Evolutionary conservation across 1,140 invertebrate species (phyloP).

Genomic region (Batillaria attramentaria): DNA sequence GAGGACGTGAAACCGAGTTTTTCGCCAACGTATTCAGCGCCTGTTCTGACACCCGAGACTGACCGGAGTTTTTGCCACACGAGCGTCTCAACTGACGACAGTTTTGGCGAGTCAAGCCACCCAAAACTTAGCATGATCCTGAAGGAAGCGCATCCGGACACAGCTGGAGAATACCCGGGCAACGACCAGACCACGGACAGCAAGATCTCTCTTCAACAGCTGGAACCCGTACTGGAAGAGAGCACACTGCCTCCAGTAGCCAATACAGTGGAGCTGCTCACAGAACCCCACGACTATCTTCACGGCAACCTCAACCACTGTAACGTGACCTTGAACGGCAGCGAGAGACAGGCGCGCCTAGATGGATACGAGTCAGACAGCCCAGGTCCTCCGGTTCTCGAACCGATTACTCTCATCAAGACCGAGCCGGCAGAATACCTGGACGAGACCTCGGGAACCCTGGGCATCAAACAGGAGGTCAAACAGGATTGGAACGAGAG

Average conservation of each 20-base stretch:
- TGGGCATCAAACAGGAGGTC: not conserved
- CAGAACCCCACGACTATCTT: conserved; percentile 19
- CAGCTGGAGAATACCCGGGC: no score
- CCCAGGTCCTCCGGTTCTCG: not conserved
- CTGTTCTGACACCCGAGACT: no score
- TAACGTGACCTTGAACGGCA: not conserved
- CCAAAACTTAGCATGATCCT: no score
- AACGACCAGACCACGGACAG: no score
- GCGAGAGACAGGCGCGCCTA: no score
- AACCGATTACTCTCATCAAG: not conserved
- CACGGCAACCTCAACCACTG: not conserved
- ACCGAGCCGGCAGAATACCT: not conserved
- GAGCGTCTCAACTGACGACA: no score
- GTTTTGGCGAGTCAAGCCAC: not conserved
- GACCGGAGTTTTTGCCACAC: not conserved
- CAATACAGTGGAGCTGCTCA: conserved; percentile 26
- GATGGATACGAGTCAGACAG: not conserved
- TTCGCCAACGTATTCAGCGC: not conserved
- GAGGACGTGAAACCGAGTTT: not conserved
- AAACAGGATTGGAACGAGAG: not conserved
- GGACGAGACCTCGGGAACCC: not conserved
- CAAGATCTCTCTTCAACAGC: no score
- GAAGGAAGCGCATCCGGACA: no score
- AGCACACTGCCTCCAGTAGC: conserved; percentile 26
- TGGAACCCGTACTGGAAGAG: conserved; percentile 21